Percentiles rank a stretch among this genome's conserved stretches.
phyloP scores from a whole-genome alignment of 2,888 invertebrate species.

The Steinernema scapterisci region DNA sequence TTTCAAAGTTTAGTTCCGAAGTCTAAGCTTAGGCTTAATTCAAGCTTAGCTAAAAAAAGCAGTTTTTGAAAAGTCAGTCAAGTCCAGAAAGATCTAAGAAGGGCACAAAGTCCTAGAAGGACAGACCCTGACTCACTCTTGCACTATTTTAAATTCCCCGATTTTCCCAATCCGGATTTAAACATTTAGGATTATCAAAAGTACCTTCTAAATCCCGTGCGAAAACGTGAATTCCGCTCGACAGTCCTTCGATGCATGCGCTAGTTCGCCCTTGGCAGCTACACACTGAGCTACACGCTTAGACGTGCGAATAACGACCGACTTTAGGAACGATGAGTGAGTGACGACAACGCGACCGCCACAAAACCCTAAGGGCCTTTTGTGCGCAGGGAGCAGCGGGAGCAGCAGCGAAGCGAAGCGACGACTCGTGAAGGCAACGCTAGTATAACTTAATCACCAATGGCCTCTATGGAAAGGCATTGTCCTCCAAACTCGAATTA shows the following conservation, averaged over 20 bases:
- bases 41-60: too few relatives aligned
- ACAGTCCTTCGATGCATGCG: neutral
- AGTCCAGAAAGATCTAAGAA: too few relatives aligned
- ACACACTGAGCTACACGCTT: too few relatives aligned
- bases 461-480: neutral
- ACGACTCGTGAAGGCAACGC: conserved; percentile 6
- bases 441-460: conserved; percentile 27
- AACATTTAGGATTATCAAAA: neutral
- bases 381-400: neutral
- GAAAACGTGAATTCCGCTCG: conserved; percentile 11
- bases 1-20: too few relatives aligned
- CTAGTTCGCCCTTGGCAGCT: too few relatives aligned
- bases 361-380: conserved; percentile 30
- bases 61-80: too few relatives aligned
- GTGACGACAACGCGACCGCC: neutral
- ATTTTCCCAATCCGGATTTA: too few relatives aligned
- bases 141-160: too few relatives aligned
- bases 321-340: neutral
- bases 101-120: too few relatives aligned
- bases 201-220: conserved; percentile 16
- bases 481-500: conserved; percentile 30
- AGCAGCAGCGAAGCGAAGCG: neutral
- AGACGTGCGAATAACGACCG: too few relatives aligned
- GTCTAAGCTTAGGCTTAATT: too few relatives aligned
- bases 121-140: too few relatives aligned